A percentile compares a stretch with the other conserved stretches of the same genome.
These are phyloP conservation scores for Glareola pratincola DNA, from an alignment of 2,113 vertebrate genomes.

Conservation along the genomic window DNA sequence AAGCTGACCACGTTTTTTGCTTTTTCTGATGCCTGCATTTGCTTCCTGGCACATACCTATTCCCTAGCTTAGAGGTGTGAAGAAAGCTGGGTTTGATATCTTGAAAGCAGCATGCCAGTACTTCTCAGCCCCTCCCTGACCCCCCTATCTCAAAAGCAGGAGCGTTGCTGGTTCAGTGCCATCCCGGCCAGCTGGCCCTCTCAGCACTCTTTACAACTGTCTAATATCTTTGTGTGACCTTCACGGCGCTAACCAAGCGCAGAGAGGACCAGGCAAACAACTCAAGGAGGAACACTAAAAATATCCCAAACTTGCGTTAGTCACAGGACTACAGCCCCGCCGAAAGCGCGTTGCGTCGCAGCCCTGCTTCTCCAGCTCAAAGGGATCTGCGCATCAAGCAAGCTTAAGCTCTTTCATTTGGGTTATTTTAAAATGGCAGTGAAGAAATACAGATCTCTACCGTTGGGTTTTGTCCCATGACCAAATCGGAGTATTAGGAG, in stretches of 20 bases:
- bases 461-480: not conserved
- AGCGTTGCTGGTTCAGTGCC: constrained; percentile 13
- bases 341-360: not conserved
- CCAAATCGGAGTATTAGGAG: not conserved
- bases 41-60: constrained; percentile 15
- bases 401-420: not conserved
- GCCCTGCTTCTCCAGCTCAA: not conserved
- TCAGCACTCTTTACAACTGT: not conserved
- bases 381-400: not conserved
- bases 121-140: not conserved
- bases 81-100: constrained; percentile 25
- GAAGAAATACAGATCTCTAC: not conserved
- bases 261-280: constrained; percentile 17
- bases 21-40: constrained; percentile 13
- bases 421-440: not conserved
- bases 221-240: constrained; percentile 45
- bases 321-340: not conserved
- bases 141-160: constrained; percentile 13
- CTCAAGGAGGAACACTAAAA: constrained; percentile 39
- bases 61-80: constrained; percentile 9
- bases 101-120: constrained; percentile 9
- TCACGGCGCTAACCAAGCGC: not conserved
- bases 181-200: constrained; percentile 28
- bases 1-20: not conserved
- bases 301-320: not conserved